Evolutionary conservation across 2,888 invertebrate genomes (phyloP), one percentile per base, ranked within the genome.

Genomic region (Drosophila peninsularis): DNA sequence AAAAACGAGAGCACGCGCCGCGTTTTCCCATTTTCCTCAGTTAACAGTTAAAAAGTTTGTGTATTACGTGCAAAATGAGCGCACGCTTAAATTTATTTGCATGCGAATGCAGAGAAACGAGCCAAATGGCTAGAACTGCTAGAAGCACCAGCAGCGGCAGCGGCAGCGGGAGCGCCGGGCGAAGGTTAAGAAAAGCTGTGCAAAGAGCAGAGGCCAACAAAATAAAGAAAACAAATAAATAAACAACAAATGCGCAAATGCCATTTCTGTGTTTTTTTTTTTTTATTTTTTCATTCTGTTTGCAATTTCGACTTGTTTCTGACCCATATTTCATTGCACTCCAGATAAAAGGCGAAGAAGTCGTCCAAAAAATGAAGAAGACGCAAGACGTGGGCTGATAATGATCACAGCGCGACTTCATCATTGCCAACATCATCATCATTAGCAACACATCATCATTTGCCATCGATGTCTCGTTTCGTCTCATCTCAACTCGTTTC

Each of bases 1-100:
- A 84, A 79, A 77, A 75, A 75, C 77, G 74, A 78, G 67, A 68
- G 54, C 75, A 84, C 78, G 85, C 77, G 81, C 79, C 62, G 62
- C 39, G 42, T 52, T 62, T 62, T 32, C 37, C 62, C 53, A 17
- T 17, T 67, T 67, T 49, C 39, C 21, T 34, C 65, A 73, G 78
- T 75, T 72, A 69, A 58, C 78, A 71, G 80, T 77, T 75, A 75
- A 73, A 81, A 81, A 84, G 73, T 76, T 82, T 76, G 24, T 73
- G 80, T 76, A 80, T 82, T 83, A 85, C 85, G 82, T 83, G 85
- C 83, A 71, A 80, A 83, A 80, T 80, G 74, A 71, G 80, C 62
- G 74, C 69, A 72, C 58, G 73, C 69, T 79, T 75, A 80, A 81
- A 81, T 82, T 83, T 84, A 80, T 85, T 82, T 76, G 64, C 77